A percentile compares a stretch with the other conserved stretches of the same genome.
phyloP scores from a whole-genome alignment of 1,140 invertebrate genomes.

The Acromyrmex heyeri region DNA sequence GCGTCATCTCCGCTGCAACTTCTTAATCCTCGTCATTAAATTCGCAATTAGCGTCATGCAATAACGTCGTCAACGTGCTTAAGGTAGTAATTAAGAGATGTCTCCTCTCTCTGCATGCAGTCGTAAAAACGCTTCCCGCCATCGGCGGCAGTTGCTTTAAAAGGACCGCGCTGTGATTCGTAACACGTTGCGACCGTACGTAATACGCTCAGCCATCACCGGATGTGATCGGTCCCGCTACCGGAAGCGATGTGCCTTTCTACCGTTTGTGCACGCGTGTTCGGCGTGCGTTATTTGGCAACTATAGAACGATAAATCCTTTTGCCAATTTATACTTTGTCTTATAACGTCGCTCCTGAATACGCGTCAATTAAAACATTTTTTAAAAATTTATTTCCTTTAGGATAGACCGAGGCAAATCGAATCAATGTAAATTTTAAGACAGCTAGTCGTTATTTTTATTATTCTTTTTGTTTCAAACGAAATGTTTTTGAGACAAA shows the following conservation, averaged over 20 bases:
- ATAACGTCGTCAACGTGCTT: constrained; percentile 28
- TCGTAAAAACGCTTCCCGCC: constrained; percentile 50
- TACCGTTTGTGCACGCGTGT: constrained; percentile 62
- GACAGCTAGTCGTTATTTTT: too few relatives aligned
- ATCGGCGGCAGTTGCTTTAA: constrained; percentile 13
- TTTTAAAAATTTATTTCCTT: too few relatives aligned
- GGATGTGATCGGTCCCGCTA: constrained; percentile 72
- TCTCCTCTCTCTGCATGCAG: neutral
- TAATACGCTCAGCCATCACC: constrained; percentile 68
- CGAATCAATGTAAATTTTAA: too few relatives aligned
- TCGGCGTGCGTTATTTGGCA: constrained; percentile 47
- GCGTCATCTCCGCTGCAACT: neutral
- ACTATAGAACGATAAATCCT: neutral
- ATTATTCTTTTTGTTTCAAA: too few relatives aligned
- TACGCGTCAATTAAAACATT: neutral
- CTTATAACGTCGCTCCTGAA: neutral
- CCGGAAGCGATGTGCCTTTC: constrained; percentile 75
- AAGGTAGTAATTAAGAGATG: constrained; percentile 32
- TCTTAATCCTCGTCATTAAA: constrained; percentile 7
- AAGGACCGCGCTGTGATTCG: constrained; percentile 51
- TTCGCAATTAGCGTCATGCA: constrained; percentile 7
- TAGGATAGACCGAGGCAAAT: too few relatives aligned
- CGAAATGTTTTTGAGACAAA: too few relatives aligned
- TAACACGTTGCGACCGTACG: constrained; percentile 61
- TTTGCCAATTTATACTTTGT: neutral